Base-by-base conservation (phyloP, 2,113 vertebrate species). In the Theristicus caerulescens region DNA sequence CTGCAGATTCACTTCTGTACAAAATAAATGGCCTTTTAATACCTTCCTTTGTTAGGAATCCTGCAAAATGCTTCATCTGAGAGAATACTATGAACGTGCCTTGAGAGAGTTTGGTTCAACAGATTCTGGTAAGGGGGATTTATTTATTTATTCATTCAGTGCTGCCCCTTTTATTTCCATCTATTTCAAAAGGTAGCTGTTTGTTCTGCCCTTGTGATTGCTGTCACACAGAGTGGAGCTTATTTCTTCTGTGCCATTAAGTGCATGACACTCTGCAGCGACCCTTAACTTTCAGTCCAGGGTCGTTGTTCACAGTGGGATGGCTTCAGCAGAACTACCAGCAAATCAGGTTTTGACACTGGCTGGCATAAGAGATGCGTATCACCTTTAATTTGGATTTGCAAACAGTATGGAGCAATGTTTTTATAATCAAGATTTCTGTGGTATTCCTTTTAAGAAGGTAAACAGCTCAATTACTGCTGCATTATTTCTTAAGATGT, bases 71-170 rank as follows among this genome's bases (percentile, higher is more conserved):
- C 97, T 91, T 82, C 93, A 98, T 85, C 96, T 99, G 92, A 98
- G 99, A 95, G 99, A 99, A 67, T 99, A 98, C 96, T 99, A 99
- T 11, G 99, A 99, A 97, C 98, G 99, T 67, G 99, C 98, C 24
- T 98, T 99, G 97, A 98, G 99, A 90, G 99, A 99, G 93, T 99
- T 99, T 67, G 99, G 99, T 89, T 98, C 98, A 76, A 92, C 94
- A 15, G 98, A 99, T 87, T 98, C 98, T 16, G 99, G 99, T 99
- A 97, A 98, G 97, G 88, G 70, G 40, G 31, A 66, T 4, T 40
- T 91, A 82, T 58, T 94, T 94, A 88, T 73, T 92, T 11, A 49
- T 84, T 70, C 4, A 25, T 88, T 96, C 42, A 34, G 27, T 66
- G 57, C 46, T 88, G 49, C 57, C 51, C 72, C 73, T 70, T 58